A percentile compares a stretch with the other conserved stretches of the same genome.
phyloP scores from a whole-genome alignment of 2,797 vertebrate genomes.

The Taenioides sp. region DNA sequence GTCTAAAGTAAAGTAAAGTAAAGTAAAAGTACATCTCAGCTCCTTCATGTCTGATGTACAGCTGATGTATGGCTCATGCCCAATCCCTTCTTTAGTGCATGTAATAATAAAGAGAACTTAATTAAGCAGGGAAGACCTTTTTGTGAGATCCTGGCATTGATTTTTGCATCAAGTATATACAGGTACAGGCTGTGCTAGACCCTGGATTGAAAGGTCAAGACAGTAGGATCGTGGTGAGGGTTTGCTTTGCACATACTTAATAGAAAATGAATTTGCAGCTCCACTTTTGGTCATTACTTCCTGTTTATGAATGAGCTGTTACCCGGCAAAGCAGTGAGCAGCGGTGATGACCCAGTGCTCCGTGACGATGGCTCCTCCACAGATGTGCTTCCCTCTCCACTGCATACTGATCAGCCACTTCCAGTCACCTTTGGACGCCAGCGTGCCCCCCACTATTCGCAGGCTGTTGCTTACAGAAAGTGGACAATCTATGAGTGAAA shows the following conservation, averaged over 20 bases:
- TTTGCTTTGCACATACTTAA: not conserved
- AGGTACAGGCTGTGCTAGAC: not conserved
- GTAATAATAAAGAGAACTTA: no score
- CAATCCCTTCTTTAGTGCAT: no score
- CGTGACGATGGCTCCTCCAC: constrained; percentile 75
- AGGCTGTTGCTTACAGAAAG: constrained; percentile 15
- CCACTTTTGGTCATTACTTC: not conserved
- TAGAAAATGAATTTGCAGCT: not conserved
- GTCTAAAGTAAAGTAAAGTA: no score
- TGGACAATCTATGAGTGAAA: constrained; percentile 59
- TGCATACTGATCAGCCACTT: constrained; percentile 80
- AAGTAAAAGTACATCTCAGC: no score
- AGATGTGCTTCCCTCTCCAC: constrained; percentile 75
- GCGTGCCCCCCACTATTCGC: constrained; percentile 72
- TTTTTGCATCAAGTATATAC: not conserved
- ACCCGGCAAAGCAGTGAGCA: constrained; percentile 81
- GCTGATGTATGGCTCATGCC: no score
- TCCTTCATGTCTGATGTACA: no score
- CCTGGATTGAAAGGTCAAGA: not conserved
- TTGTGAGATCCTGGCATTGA: not conserved
- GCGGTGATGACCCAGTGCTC: constrained; percentile 78
- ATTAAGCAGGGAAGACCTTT: not conserved
- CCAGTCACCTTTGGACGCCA: constrained; percentile 63
- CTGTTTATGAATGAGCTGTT: constrained; percentile 33
- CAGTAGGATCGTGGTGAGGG: not conserved